Percentiles rank a stretch among this genome's conserved stretches.
Evolutionary conservation across 2,113 vertebrate genomes (phyloP).

Genomic region (Pseudolaguvia tuberculata): DNA sequence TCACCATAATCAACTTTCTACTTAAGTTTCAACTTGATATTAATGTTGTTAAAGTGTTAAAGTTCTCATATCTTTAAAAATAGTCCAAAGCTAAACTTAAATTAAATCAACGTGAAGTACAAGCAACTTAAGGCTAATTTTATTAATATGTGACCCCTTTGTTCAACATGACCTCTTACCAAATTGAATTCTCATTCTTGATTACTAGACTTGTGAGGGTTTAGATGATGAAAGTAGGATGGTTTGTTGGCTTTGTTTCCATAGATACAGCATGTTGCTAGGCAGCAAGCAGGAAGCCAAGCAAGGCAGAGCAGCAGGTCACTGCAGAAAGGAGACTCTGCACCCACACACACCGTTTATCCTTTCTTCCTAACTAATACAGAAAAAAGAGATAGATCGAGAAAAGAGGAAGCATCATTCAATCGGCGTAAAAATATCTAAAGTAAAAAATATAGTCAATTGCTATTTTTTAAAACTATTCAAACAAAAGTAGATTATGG

Average conservation of each 20-base stretch:
- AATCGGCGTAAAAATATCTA: constrained; percentile 14
- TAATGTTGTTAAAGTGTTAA: too few relatives aligned
- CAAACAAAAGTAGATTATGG: background rate
- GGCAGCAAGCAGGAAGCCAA: constrained; percentile 64
- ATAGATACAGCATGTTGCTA: constrained; percentile 72
- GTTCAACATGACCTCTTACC: constrained; percentile 37
- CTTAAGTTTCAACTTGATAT: background rate
- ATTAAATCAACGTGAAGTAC: background rate
- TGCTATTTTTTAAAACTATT: background rate
- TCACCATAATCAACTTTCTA: background rate
- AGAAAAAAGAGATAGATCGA: constrained; percentile 31
- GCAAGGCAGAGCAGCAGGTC: constrained; percentile 64
- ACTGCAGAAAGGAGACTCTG: constrained; percentile 59
- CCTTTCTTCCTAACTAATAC: constrained; percentile 52
- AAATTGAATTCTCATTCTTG: constrained; percentile 48
- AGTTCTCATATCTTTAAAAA: too few relatives aligned
- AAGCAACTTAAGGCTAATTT: constrained; percentile 27
- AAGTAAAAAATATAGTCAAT: background rate
- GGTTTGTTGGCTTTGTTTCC: constrained; percentile 71
- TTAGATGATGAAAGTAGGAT: constrained; percentile 59
- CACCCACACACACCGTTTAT: constrained; percentile 63
- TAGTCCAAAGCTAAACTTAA: background rate
- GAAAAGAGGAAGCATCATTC: constrained; percentile 18
- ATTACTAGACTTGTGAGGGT: constrained; percentile 64
- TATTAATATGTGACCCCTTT: constrained; percentile 32